Conservation (phyloP, 2,113 vertebrate genomes). For the Nothoprocta perdicaria region DNA sequence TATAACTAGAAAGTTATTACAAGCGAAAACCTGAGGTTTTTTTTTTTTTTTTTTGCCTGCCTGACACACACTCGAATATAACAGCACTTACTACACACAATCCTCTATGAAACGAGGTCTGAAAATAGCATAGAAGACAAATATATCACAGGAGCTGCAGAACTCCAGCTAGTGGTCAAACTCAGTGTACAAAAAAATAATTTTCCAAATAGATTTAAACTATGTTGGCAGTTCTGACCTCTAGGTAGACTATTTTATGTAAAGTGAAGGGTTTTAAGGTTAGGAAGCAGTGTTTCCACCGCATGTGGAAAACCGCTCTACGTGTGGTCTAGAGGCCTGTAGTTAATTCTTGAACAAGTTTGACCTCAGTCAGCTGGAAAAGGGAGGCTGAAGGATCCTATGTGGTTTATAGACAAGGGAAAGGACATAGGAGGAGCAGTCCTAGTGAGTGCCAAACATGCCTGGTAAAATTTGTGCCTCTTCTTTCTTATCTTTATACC, state of each 20-base stretch:
- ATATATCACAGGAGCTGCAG: not conserved
- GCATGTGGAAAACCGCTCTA: no score
- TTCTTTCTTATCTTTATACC: not conserved
- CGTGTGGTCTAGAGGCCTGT: not conserved
- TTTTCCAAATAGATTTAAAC: slow-evolving; percentile 17
- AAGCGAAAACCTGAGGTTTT: not conserved
- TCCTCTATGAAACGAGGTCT: not conserved
- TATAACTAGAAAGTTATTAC: not conserved
- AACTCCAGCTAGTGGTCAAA: not conserved
- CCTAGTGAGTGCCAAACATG: not conserved
- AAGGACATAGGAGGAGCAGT: not conserved
- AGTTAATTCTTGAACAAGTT: not conserved
- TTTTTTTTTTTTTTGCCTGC: not conserved
- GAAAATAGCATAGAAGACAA: not conserved
- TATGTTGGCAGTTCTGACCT: not conserved
- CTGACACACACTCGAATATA: not conserved
- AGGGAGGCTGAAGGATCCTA: not conserved
- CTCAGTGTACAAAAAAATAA: not conserved
- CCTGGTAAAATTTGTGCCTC: not conserved
- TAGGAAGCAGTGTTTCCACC: not conserved
- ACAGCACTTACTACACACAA: fast-evolving
- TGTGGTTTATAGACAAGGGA: not conserved
- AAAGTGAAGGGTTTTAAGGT: slow-evolving; percentile 5
- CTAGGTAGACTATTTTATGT: not conserved
- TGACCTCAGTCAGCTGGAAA: not conserved